Conservation (phyloP, 1,140 invertebrate species). For the Ephestia elutella region DNA sequence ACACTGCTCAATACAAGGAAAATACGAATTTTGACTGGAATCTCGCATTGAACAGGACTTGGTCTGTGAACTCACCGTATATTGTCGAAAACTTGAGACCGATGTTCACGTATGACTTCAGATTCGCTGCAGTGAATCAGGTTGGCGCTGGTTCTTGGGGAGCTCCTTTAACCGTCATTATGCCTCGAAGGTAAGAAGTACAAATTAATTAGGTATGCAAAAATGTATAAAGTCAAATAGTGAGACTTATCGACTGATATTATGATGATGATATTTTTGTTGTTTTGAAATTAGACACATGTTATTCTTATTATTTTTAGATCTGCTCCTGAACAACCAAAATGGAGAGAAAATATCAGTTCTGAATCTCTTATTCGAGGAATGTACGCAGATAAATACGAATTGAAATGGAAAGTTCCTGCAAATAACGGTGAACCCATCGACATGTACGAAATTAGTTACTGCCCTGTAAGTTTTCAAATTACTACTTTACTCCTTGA, state of each 20-base stretch:
- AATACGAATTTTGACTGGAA: conserved; percentile 80
- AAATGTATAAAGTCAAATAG: not conserved
- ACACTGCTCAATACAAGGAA: conserved; percentile 84
- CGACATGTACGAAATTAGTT: conserved; percentile 86
- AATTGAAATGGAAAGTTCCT: conserved; percentile 87
- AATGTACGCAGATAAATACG: conserved; percentile 83
- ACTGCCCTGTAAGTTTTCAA: conserved; percentile 81
- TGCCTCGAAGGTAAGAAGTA: conserved; percentile 66
- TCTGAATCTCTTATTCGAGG: conserved; percentile 61
- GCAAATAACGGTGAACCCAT: conserved; percentile 92
- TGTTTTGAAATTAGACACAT: too few species aligned
- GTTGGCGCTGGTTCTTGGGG: conserved; percentile 87
- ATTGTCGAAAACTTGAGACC: conserved; percentile 87
- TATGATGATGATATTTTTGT: too few species aligned
- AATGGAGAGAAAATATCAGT: conserved; percentile 62
- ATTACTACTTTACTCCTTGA: not conserved
- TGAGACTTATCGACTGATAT: too few species aligned
- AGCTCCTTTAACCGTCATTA: conserved; percentile 73
- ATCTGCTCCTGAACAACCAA: conserved; percentile 63
- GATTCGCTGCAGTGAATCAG: conserved; percentile 88
- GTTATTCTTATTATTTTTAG: conserved; percentile 26
- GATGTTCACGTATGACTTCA: conserved; percentile 86
- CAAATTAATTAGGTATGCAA: not conserved
- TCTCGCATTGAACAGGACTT: conserved; percentile 80
- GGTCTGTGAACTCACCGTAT: conserved; percentile 84